These are phyloP conservation scores for Sorex araneus DNA, from an alignment of 2,113 vertebrate genomes.

Conservation along the genomic window DNA sequence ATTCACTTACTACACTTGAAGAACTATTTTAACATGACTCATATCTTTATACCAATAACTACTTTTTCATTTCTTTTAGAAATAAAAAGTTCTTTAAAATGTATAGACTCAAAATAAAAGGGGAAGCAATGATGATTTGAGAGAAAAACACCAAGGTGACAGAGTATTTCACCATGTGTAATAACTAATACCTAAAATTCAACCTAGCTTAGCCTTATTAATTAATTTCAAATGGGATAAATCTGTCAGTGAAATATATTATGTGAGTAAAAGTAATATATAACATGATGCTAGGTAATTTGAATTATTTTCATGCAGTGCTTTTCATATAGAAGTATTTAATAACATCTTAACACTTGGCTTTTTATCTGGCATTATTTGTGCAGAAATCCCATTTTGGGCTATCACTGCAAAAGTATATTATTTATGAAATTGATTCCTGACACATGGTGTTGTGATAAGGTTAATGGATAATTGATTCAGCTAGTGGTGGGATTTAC, in stretches of 20 bases:
- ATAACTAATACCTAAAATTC: not conserved
- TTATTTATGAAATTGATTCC: slow-evolving; percentile 58
- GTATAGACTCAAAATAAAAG: slow-evolving; percentile 29
- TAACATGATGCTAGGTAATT: not conserved
- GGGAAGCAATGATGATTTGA: not conserved
- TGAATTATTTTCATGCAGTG: slow-evolving; percentile 30
- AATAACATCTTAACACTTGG: not conserved
- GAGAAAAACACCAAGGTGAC: not conserved
- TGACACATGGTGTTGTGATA: slow-evolving; percentile 19
- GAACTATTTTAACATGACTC: not conserved
- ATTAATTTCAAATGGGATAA: slow-evolving; percentile 20
- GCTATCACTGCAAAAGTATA: not conserved
- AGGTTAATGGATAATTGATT: slow-evolving; percentile 59
- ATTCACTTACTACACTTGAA: not conserved
- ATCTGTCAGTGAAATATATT: slow-evolving; percentile 18
- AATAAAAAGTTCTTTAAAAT: slow-evolving; percentile 26
- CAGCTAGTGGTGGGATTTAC: slow-evolving; percentile 5
- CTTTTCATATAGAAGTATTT: slow-evolving; percentile 37
- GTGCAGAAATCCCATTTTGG: not conserved
- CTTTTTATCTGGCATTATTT: not conserved
- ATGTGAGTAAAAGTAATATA: not conserved
- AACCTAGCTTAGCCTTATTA: not conserved
- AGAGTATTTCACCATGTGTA: not conserved
- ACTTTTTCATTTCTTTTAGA: slow-evolving; percentile 30
- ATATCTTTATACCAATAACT: not conserved